Base-by-base conservation (phyloP, 1,140 invertebrate genomes). In the Sitophilus oryzae region DNA sequence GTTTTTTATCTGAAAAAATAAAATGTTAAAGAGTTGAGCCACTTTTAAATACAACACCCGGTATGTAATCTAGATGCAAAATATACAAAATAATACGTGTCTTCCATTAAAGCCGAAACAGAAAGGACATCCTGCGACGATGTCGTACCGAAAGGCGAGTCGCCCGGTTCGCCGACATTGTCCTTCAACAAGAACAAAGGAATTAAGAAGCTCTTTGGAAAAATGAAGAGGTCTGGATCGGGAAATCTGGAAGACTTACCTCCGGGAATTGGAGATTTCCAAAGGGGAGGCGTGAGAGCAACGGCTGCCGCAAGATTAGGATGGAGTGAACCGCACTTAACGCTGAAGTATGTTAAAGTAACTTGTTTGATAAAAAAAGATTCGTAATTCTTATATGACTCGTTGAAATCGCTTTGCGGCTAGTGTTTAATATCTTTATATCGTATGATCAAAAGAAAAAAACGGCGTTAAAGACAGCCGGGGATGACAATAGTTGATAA, bases 301-400 rank as follows among this genome's bases (percentile, higher is more conserved):
- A 90, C 89, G 0, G 87, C 88, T 37, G 80, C 84, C 42, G 83
- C 85, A 1, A 74, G 89, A 43, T 77, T 92, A 9, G 85, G 84
- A 23, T 86, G 85, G 82, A 79, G 77, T 41, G 69, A 73, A 52
- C 65, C 67, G 30, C 64, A 63, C 34, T 47, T 66, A 8, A 60
- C 59, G 35, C 58, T 49, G 46, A 59, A 43, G 61, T 63, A 34
- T 47, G 52, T 44, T 45, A 37, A n/a, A n/a, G n/a, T n/a, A n/a
- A n/a, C n/a, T n/a, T n/a, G n/a, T n/a, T n/a, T n/a, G n/a, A n/a
- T n/a, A n/a, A n/a, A n/a, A n/a, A n/a, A n/a, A n/a, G n/a, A n/a
- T n/a, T n/a, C n/a, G n/a, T n/a, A n/a, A n/a, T n/a, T n/a, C n/a
- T n/a, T n/a, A n/a, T n/a, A n/a, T n/a, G n/a, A n/a, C n/a, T n/a